These are phyloP conservation scores for Pelusios castaneus DNA, from an alignment of 2,113 vertebrate species.

Conservation along the genomic window DNA sequence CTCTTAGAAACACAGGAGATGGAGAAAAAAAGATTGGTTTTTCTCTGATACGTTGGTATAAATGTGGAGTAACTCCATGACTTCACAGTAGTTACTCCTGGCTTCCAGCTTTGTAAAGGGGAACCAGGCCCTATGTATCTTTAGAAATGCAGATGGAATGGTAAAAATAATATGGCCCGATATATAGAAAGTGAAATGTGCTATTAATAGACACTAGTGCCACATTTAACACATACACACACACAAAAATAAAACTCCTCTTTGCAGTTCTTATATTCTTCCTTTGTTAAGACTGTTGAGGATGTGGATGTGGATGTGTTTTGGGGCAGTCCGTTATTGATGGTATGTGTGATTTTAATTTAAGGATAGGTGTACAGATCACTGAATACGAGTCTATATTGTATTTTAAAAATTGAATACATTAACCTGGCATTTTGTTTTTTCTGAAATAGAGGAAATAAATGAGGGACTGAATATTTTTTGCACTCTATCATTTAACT, in stretches of 20 bases:
- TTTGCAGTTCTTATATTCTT: background rate
- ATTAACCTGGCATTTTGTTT: background rate
- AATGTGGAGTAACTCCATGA: background rate
- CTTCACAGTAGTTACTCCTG: background rate
- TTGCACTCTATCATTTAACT: background rate
- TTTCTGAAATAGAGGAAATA: background rate
- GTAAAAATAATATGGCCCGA: background rate
- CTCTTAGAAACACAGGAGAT: background rate
- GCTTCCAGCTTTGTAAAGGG: background rate
- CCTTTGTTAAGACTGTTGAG: background rate
- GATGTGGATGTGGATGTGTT: background rate
- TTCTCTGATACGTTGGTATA: background rate
- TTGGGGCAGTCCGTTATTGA: background rate
- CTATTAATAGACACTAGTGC: background rate
- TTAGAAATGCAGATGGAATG: background rate
- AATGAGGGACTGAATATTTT: background rate
- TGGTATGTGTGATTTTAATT: background rate
- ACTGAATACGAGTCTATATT: background rate
- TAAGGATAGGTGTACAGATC: background rate
- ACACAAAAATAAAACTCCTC: background rate
- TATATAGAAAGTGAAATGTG: background rate
- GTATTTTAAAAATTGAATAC: background rate
- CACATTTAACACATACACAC: background rate
- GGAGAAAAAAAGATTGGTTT: background rate
- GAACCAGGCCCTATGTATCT: background rate